Evolutionary conservation across 2,888 invertebrate species (phyloP).

Genomic region (Pherbina coryleti): DNA sequence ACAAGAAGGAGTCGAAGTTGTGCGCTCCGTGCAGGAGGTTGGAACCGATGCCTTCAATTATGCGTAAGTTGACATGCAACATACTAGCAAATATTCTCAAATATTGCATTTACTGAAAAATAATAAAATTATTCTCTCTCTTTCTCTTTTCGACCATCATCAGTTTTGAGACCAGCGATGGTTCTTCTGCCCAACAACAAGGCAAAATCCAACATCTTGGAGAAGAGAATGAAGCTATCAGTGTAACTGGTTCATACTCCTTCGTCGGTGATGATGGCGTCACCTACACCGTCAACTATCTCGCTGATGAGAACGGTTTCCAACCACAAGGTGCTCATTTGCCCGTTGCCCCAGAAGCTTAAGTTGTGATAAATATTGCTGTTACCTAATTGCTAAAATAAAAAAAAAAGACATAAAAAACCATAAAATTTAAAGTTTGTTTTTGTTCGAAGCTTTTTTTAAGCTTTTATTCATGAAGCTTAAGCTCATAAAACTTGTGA

Average conservation of each 20-base stretch:
- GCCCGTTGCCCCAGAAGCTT: conserved; percentile 55
- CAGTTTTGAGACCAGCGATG: conserved; percentile 71
- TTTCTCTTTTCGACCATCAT: neutral
- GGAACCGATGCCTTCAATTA: conserved; percentile 72
- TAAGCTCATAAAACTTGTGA: too few species aligned
- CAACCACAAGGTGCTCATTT: conserved; percentile 70
- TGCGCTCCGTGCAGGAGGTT: conserved; percentile 42
- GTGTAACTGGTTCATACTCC: conserved; percentile 70
- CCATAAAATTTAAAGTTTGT: too few species aligned
- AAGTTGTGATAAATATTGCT: neutral
- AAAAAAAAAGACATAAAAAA: too few species aligned
- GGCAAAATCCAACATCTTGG: conserved; percentile 71
- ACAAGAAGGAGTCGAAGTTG: conserved; percentile 31
- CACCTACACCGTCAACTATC: conserved; percentile 71
- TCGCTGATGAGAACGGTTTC: conserved; percentile 59
- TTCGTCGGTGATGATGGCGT: conserved; percentile 73
- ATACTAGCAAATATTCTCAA: too few species aligned
- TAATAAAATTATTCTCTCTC: neutral
- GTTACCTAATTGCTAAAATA: too few species aligned
- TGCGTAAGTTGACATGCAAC: conserved; percentile 69
- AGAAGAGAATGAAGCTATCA: conserved; percentile 70
- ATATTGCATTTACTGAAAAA: neutral
- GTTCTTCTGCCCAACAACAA: conserved; percentile 69
- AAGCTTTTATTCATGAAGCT: too few species aligned
- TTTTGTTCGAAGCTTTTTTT: too few species aligned